These are phyloP conservation scores for Lasaia peninsularis DNA, from an alignment of 1,140 invertebrate species.

Conservation along the genomic window DNA sequence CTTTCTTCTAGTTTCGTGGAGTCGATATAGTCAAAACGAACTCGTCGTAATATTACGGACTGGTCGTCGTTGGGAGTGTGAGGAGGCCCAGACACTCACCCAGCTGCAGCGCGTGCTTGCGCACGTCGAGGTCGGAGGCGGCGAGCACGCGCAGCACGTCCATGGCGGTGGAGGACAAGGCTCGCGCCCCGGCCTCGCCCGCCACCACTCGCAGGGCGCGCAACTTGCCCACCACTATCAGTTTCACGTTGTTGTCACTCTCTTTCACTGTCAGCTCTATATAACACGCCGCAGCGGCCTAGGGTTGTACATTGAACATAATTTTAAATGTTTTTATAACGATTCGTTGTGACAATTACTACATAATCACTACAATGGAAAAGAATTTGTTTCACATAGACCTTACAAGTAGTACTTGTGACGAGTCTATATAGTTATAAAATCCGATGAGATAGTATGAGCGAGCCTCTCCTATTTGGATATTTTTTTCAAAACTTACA, in stretches of 20 bases:
- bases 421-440: no score
- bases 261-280: slow-evolving; percentile 99
- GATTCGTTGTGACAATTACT: no score
- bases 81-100: not conserved
- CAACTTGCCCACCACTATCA: slow-evolving; percentile 97
- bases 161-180: slow-evolving; percentile 98
- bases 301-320: not conserved
- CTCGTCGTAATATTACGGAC: no score
- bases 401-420: no score
- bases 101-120: slow-evolving; percentile 91
- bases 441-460: no score
- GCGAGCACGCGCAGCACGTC: slow-evolving; percentile 96
- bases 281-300: slow-evolving; percentile 97
- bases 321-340: not conserved
- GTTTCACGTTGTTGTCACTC: slow-evolving; percentile 99
- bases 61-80: no score
- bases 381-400: no score
- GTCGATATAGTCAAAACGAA: no score
- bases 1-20: no score
- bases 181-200: slow-evolving; percentile 91
- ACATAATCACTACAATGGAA: no score
- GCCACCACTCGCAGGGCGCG: slow-evolving; percentile 92
- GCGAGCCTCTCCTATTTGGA: no score
- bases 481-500: no score
- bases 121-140: slow-evolving; percentile 95